These are phyloP conservation scores for Atrina japonica DNA, from an alignment of 2,888 invertebrate species.

Conservation along the genomic window DNA sequence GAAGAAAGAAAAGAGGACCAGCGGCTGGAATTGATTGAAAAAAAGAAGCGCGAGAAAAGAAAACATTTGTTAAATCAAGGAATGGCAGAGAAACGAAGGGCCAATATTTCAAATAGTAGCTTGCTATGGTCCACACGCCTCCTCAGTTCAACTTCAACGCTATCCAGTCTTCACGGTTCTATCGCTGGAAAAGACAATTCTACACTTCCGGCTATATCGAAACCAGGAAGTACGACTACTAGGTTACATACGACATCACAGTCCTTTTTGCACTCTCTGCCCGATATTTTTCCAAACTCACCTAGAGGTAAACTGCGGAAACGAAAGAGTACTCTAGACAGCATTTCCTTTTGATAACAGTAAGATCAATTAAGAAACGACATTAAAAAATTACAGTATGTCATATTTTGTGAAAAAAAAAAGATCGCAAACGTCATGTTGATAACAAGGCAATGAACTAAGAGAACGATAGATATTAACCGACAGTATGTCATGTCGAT, in stretches of 20 bases:
- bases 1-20: slow-evolving; percentile 64
- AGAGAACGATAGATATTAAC: no score
- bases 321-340: no score
- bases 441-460: no score
- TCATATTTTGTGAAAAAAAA: no score
- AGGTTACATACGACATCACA: slow-evolving; percentile 7
- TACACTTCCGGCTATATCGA: slow-evolving; percentile 18
- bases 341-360: no score
- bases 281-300: no score
- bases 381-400: no score
- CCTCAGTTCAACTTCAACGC: slow-evolving; percentile 30
- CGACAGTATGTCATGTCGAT: no score
- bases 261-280: not conserved
- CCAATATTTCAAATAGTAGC: slow-evolving; percentile 13
- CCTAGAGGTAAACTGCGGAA: no score
- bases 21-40: slow-evolving; percentile 59
- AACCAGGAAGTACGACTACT: not conserved
- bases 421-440: no score
- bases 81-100: slow-evolving; percentile 20
- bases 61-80: slow-evolving; percentile 61
- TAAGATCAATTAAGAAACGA: no score
- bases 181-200: slow-evolving; percentile 4
- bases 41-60: slow-evolving; percentile 62
- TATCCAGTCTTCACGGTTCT: slow-evolving; percentile 29
- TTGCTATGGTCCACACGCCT: slow-evolving; percentile 16